Base-by-base conservation (phyloP, 2,888 invertebrate species). In the Drosophila siamana region DNA sequence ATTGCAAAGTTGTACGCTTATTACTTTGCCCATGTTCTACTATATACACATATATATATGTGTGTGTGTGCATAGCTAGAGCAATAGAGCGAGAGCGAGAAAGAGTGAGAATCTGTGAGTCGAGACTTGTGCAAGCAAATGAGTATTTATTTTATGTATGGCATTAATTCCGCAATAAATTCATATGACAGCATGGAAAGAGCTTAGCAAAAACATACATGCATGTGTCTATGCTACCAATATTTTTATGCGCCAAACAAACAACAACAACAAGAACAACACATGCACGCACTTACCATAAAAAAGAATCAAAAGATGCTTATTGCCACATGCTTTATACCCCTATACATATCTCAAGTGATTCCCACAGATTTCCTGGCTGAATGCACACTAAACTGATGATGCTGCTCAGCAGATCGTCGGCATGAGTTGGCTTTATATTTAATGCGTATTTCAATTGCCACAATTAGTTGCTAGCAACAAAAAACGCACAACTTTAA, bases 261-360 rank as follows among this genome's bases (percentile, higher is more conserved):
- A 19, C 19, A 19, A 19, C 19, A 19, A 19, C 19, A 19, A 19
- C 19, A 19, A 19, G 2, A 19, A 3, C 19, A 19, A 33, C 11
- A 33, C 33, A 33, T n/a, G 33, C 33, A 33, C 33, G 33, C 33
- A 33, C 33, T 33, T 33, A 33, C 33, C 33, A 33, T 33, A 33
- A 46, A 16, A 13, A 28, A 46, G 33, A 33, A 33, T 33, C 33
- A 33, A 33, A n/a, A 33, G 33, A 33, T 33, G 33, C 33, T 33
- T 33, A 33, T 3, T 33, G 11, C 4, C 33, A 33, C 33, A 33
- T 33, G 33, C 33, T 5, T 33, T 33, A 33, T n/a, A n/a, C 33
- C 33, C 33, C 4, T 4, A n/a, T 33, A n/a, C 33, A 11, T 33
- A 33, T n/a, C 4, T n/a, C 2, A 33, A 33, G 33, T n/a, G n/a